Evolutionary conservation across 2,888 invertebrate species (phyloP), one percentile per base, ranked within the genome.

Genomic region (Tupiocoris notatus): DNA sequence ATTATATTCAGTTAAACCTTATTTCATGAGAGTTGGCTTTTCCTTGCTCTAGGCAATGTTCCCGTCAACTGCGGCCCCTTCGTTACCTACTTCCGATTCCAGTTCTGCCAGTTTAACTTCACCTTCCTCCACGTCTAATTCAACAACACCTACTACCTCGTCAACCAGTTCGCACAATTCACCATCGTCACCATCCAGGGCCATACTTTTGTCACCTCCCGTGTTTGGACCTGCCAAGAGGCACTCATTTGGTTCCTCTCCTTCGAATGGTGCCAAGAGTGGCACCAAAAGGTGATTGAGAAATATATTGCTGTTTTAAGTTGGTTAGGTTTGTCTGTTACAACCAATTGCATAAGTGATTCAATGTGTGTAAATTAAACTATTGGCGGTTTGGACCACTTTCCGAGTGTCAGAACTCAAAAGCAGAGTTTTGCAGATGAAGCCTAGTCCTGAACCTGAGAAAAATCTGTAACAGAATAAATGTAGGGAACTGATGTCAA

Each of bases 161-260:
- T 87, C 90, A 22, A 91, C 91, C 59, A 91, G 91, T 82, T 90
- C 92, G 75, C 92, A 93, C 0, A 88, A 89, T 63, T 89, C 89
- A 0, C 89, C 89, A 0, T 89, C 81, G 2, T 79, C 79, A 80
- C 76, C 82, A 81, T 77, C 83, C 82, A 77, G 54, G 18, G 67
- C 62, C 24, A n/a, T 59, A 23, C 17, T 68, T n/a, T 39, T 54
- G 12, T 75, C 75, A 24, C 75, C 75, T 25, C 75, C 75, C 12
- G 64, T 56, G 2, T 73, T 63, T 57, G 75, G 56, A 18, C 75
- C 75, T 1, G 57, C 64, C 1, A 77, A 77, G 23, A 62, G 77
- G 58, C 76, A 76, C 24, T 77, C 77, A n/a, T 73, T 77, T 64
- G 77, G 77, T 2, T 77, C 77, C 12, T 54, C 65, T 20, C 61